These are phyloP conservation scores for Patella caerulea DNA, from an alignment of 2,888 invertebrate species.

Conservation along the genomic window DNA sequence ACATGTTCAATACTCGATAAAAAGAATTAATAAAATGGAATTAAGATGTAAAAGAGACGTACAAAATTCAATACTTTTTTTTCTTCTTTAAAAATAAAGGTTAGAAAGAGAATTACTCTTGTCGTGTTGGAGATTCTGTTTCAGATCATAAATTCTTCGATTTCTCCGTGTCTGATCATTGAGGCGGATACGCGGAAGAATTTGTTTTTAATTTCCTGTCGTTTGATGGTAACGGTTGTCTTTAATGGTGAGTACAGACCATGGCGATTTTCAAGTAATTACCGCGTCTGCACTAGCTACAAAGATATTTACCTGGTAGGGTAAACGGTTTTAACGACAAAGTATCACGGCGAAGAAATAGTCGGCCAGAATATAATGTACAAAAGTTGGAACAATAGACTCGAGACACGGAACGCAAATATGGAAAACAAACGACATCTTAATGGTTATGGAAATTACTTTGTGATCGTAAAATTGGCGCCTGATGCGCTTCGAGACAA, in stretches of 20 bases:
- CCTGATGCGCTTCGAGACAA: constrained; percentile 11
- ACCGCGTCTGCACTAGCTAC: neutral
- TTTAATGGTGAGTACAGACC: constrained; percentile 9
- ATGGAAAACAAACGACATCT: constrained; percentile 3
- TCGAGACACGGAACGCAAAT: constrained; percentile 11
- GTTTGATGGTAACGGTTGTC: constrained; percentile 9
- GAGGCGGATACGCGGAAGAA: constrained; percentile 1
- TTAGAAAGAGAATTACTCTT: too few species aligned
- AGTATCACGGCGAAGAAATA: neutral
- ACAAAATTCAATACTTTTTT: too few species aligned
- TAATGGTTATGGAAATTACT: constrained; percentile 10
- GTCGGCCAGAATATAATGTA: neutral
- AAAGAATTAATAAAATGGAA: too few species aligned
- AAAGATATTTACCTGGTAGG: neutral
- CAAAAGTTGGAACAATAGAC: constrained; percentile 3
- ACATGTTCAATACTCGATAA: too few species aligned
- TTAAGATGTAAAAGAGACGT: too few species aligned
- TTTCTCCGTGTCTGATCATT: constrained; percentile 9
- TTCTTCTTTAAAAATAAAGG: too few species aligned
- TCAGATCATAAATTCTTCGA: constrained; percentile 11
- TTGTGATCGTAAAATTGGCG: constrained; percentile 2
- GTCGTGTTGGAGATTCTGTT: neutral
- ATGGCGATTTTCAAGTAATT: constrained; percentile 7
- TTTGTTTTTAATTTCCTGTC: constrained; percentile 9
- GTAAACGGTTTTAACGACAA: neutral